These are phyloP conservation scores for Hirtodrosophila alboralis DNA, from an alignment of 2,888 invertebrate species.

Conservation along the genomic window DNA sequence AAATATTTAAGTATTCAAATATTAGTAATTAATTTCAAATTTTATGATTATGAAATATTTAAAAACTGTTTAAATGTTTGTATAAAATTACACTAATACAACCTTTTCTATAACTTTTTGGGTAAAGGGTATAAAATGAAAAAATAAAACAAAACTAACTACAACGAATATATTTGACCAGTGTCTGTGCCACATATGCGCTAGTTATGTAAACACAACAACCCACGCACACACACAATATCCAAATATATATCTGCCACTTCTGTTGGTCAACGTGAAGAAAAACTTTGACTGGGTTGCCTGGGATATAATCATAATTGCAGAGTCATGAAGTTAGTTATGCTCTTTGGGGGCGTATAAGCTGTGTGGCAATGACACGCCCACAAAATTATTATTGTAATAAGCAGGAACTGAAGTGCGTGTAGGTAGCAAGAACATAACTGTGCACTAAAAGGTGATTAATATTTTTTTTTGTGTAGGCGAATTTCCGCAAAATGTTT, in stretches of 20 bases:
- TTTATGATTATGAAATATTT: no score
- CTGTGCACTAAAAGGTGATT: conserved; percentile 24
- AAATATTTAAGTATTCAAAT: no score
- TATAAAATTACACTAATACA: no score
- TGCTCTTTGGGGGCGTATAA: conserved; percentile 38
- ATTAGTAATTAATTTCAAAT: no score
- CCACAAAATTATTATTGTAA: conserved; percentile 23
- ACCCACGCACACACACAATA: neutral
- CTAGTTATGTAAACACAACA: conserved; percentile 14
- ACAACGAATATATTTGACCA: conserved; percentile 10
- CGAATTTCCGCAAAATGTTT: conserved; percentile 1
- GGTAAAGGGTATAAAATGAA: no score
- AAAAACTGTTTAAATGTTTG: no score
- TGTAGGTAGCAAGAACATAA: conserved; percentile 7
- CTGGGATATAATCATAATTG: conserved; percentile 60
- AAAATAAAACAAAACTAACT: conserved; percentile 6
- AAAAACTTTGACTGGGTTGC: conserved; percentile 46
- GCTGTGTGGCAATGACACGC: conserved; percentile 3
- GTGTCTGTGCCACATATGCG: neutral
- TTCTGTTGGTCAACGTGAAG: conserved; percentile 24
- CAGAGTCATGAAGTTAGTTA: conserved; percentile 50
- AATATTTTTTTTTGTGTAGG: conserved; percentile 33
- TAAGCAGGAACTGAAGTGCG: neutral
- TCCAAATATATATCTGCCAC: no score
- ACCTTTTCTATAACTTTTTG: no score